Conservation (phyloP, 2,797 vertebrate species). For the Coregonus suidteri region DNA sequence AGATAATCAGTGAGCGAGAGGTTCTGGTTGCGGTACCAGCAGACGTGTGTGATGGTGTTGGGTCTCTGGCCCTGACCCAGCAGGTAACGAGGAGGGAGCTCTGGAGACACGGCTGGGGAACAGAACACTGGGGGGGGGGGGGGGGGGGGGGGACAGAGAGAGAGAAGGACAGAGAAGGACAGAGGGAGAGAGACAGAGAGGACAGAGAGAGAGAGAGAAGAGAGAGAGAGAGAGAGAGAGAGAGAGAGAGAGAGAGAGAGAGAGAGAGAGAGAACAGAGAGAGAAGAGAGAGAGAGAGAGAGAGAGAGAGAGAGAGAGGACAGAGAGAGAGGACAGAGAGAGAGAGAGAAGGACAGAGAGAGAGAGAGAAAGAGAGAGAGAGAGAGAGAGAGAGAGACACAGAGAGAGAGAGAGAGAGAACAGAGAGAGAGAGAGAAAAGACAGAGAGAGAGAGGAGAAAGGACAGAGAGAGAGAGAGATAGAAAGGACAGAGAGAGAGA, state of each 20-base stretch:
- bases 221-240: slow-evolving; percentile 18
- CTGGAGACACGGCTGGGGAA: slow-evolving; percentile 83
- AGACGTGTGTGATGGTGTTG: slow-evolving; percentile 94
- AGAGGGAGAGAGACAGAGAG: neutral
- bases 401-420: too few relatives aligned
- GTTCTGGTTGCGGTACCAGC: slow-evolving; percentile 95
- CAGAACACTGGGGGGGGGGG: slow-evolving; percentile 75
- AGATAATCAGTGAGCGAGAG: slow-evolving; percentile 91
- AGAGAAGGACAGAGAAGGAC: slow-evolving; percentile 16
- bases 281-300: neutral
- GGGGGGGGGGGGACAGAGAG: slow-evolving; percentile 37
- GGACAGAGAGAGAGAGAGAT: too few relatives aligned
- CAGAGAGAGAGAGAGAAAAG: too few relatives aligned
- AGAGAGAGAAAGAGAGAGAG: too few relatives aligned
- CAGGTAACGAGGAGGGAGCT: slow-evolving; percentile 86
- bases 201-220: neutral
- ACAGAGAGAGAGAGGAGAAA: too few relatives aligned
- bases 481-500: too few relatives aligned
- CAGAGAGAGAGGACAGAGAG: too few relatives aligned
- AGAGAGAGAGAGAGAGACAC: too few relatives aligned
- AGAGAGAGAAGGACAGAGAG: too few relatives aligned
- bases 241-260: slow-evolving; percentile 21
- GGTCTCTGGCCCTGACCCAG: slow-evolving; percentile 88
- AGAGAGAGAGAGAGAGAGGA: too few relatives aligned
- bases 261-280: slow-evolving; percentile 9